Conservation (phyloP, 2,113 vertebrate genomes). For the Cephalopterus ornatus region DNA sequence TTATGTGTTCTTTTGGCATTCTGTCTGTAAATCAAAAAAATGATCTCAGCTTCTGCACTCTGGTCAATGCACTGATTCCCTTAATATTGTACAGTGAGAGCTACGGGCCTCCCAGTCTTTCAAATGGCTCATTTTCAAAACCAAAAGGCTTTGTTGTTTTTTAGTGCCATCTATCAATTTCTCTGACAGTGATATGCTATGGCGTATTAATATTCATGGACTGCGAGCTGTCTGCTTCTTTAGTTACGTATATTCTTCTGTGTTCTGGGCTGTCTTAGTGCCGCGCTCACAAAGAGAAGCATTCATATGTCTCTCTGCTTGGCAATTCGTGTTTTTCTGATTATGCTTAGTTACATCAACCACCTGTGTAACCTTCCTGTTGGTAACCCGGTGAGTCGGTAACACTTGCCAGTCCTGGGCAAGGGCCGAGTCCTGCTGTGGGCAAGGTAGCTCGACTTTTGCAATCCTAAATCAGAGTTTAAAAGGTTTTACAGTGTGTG, state of each 20-base stretch:
- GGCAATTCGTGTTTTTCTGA: neutral
- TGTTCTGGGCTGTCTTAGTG: neutral
- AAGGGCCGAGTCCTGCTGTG: neutral
- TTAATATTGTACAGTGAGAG: neutral
- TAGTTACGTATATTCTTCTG: neutral
- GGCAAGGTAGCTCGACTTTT: neutral
- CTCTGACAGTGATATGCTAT: neutral
- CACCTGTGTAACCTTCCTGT: neutral
- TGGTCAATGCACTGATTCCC: neutral
- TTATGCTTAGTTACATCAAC: neutral
- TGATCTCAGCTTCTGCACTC: constrained; percentile 10
- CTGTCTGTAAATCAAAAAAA: constrained; percentile 48
- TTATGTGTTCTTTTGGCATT: constrained; percentile 48
- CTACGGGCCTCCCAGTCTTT: neutral
- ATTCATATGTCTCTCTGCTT: neutral
- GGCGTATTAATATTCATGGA: neutral
- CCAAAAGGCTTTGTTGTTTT: neutral
- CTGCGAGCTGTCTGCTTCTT: neutral
- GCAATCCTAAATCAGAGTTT: neutral
- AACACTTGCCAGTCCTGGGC: neutral
- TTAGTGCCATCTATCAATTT: neutral
- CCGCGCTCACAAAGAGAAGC: neutral
- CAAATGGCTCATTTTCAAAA: neutral
- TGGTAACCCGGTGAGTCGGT: neutral
- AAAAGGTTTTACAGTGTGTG: neutral